phyloP scores from a whole-genome alignment of 2,797 vertebrate genomes.

The Dromococcyx pavoninus region DNA sequence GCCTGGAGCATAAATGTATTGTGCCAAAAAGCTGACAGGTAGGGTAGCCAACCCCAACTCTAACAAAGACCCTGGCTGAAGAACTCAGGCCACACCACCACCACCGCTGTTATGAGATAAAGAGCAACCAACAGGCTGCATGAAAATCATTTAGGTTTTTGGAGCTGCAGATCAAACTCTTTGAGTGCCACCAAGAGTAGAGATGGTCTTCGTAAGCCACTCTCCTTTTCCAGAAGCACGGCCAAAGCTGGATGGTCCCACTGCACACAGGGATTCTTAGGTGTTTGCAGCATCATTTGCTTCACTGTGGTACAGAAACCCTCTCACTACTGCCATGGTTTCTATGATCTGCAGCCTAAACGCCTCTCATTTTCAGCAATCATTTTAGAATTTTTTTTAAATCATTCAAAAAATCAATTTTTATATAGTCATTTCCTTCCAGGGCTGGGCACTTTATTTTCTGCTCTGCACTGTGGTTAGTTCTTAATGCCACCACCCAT shows the following conservation, averaged over 20 bases:
- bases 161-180: background rate
- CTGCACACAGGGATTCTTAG: background rate
- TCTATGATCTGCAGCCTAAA: background rate
- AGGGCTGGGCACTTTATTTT: background rate
- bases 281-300: background rate
- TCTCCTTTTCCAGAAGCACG: background rate
- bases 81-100: background rate
- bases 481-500: background rate
- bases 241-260: background rate
- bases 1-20: background rate
- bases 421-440: background rate
- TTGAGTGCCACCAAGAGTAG: background rate
- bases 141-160: background rate
- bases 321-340: background rate
- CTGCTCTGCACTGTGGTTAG: background rate
- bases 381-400: background rate
- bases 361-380: background rate
- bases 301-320: background rate
- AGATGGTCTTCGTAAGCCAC: background rate
- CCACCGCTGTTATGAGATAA: background rate
- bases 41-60: background rate
- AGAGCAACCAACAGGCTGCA: background rate
- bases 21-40: background rate
- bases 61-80: background rate
- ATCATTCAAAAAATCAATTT: background rate